Percentiles rank a stretch among this genome's conserved stretches.
Conservation (phyloP, 2,797 vertebrate genomes). For the Scomberomorus guttatus region DNA sequence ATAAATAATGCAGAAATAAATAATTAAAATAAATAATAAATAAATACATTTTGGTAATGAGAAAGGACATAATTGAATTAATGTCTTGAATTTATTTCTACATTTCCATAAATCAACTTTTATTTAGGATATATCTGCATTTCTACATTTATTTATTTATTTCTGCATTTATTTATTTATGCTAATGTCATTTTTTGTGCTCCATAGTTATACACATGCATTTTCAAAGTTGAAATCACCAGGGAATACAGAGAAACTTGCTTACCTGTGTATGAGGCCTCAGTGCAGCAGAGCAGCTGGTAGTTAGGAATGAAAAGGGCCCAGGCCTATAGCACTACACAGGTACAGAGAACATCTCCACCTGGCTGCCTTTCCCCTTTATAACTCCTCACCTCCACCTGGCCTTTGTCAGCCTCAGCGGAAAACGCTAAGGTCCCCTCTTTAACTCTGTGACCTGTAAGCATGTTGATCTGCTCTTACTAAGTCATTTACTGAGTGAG, state of each 20-base stretch:
- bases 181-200: too few species aligned
- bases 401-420: constrained; percentile 69
- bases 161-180: too few species aligned
- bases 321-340: constrained; percentile 44
- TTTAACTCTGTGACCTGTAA: constrained; percentile 76
- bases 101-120: too few species aligned
- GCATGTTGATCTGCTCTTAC: constrained; percentile 73
- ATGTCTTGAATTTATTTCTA: too few species aligned
- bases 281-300: constrained; percentile 68
- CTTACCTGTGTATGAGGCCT: constrained; percentile 72
- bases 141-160: too few species aligned
- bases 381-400: constrained; percentile 66
- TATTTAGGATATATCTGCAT: too few species aligned
- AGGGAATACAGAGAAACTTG: constrained; percentile 61
- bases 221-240: constrained; percentile 63
- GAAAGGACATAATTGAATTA: too few species aligned
- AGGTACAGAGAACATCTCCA: constrained; percentile 74
- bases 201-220: constrained; percentile 52
- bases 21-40: too few species aligned
- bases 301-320: constrained; percentile 63
- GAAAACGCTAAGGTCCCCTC: constrained; percentile 66
- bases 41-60: too few species aligned
- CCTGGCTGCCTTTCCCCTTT: constrained; percentile 71
- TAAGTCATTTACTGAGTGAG: constrained; percentile 66
- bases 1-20: too few species aligned